Evolutionary conservation across 2,113 vertebrate species (phyloP), one percentile per base, ranked within the genome.

Genomic region (Acrocephalus arundinaceus): DNA sequence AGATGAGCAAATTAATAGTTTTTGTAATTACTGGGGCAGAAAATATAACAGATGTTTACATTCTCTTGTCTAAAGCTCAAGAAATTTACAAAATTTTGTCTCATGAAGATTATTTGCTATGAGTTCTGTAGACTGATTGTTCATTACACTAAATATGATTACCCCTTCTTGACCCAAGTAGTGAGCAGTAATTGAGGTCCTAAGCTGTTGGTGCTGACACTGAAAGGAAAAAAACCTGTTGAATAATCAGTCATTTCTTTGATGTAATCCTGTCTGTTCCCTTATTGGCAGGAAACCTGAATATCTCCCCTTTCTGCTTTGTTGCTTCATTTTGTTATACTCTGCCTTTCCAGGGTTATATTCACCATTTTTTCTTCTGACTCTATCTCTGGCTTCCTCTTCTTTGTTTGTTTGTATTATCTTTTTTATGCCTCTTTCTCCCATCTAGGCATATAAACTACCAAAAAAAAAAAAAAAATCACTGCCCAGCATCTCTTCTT

Each of bases 11-110:
- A 93, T 87, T 77, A 96, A 89, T 82, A 91, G 86, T 52, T 83
- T 84, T 87, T 92, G 70, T 87, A 90, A 91, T 94, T 93, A 59
- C 52, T 39, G 37, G 35, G 76, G 57, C 52, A 96, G 73, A 94
- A 93, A 78, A 78, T 81, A 43, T 49, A 92, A 87, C 84, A 94
- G 84, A 85, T 93, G 91, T 84, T 25, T 75, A 23, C 65, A 85
- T 61, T 51, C 59, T 84, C 45, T 78, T 78, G 45, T 65, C 65
- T 91, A 46, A 92, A 85, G 67, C 54, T 87, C 54, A 57, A 45
- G 28, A 95, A 89, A 89, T 73, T 41, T 39, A 68, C 22, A 43
- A 61, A 85, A 73, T 35, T 9, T 67, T 79, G 28, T 57, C 66
- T 89, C 57, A 27, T 58, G 54, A 87, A 65, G 35, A 68, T 65